Evolutionary conservation across 2,888 invertebrate species (phyloP), one percentile per base, ranked within the genome.

Genomic region (Spialia ferax): DNA sequence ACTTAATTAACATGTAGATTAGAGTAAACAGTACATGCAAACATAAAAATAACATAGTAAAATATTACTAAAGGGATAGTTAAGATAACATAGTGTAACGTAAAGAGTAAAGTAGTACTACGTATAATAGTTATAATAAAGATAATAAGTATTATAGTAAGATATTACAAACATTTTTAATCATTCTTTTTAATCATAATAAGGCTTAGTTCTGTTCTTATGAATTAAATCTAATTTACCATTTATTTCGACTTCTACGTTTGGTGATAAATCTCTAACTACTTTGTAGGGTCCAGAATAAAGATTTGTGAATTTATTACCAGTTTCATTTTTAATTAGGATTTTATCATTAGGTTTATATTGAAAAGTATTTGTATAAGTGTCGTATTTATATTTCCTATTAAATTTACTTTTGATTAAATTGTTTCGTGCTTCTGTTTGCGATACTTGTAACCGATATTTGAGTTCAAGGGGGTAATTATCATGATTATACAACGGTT

Each of bases 381-480:
- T 42, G 29, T 66, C 69, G 32, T 65, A 69, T 1, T 20, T 29
- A 20, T 3, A 3, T 67, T 69, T 70, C 23, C 70, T 70, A 18
- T 20, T 11, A 10, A 11, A 8, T 54, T 69, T 69, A 29, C 60
- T 57, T 1, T 57, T 54, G 13, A 66, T 29, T 45, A 65, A 65
- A 57, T 69, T 69, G 5, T 66, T 18, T 57, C 48, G 61, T 6
- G 63, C 70, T 29, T 70, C 70, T 18, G 15, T 50, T 22, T 65
- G 63, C 11, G 65, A 50, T 52, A n/a, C 29, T 56, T 64, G 67
- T 50, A 71, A 63, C n/a, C 63, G 32, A 61, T 64, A 67, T 54
- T 61, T 71, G 26, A 71, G 29, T 67, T 71, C 69, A 22, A 29
- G 35, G 10, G 38, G 38, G 35, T 69, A 69, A 48, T 63, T n/a